Evolutionary conservation across 2,113 vertebrate species (phyloP).

Genomic region (Sturnira hondurensis): DNA sequence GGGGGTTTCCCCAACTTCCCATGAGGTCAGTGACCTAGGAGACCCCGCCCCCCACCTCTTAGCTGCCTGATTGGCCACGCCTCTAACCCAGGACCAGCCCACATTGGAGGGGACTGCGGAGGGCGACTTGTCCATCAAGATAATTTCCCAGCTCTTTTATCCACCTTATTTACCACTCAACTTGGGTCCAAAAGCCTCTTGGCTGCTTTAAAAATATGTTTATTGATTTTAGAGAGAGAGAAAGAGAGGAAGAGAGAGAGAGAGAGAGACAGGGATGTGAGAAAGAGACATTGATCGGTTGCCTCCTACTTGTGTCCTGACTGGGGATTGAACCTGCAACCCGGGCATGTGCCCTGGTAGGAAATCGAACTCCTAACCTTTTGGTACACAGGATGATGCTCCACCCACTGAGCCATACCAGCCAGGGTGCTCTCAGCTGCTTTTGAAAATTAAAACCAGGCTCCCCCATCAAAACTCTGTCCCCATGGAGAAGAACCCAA

Average conservation of each 20-base stretch:
- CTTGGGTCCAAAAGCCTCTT: not conserved
- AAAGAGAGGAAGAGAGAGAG: too few species aligned
- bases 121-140: not conserved
- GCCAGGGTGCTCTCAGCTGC: not conserved
- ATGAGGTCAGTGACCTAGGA: not conserved
- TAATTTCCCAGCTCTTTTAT: not conserved
- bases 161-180: not conserved
- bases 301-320: too few species aligned
- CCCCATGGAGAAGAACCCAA: not conserved
- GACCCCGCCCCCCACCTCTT: too few species aligned
- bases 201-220: not conserved
- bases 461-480: not conserved
- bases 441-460: not conserved
- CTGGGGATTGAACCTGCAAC: too few species aligned
- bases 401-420: too few species aligned
- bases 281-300: too few species aligned
- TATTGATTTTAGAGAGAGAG: too few species aligned
- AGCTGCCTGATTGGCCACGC: not conserved
- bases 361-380: too few species aligned
- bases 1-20: not conserved
- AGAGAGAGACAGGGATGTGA: too few species aligned
- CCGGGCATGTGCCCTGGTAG: too few species aligned
- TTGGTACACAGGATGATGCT: too few species aligned
- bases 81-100: too few species aligned
- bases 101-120: not conserved